These are phyloP conservation scores for Phortica magna DNA, from an alignment of 2,888 invertebrate species.

Conservation along the genomic window DNA sequence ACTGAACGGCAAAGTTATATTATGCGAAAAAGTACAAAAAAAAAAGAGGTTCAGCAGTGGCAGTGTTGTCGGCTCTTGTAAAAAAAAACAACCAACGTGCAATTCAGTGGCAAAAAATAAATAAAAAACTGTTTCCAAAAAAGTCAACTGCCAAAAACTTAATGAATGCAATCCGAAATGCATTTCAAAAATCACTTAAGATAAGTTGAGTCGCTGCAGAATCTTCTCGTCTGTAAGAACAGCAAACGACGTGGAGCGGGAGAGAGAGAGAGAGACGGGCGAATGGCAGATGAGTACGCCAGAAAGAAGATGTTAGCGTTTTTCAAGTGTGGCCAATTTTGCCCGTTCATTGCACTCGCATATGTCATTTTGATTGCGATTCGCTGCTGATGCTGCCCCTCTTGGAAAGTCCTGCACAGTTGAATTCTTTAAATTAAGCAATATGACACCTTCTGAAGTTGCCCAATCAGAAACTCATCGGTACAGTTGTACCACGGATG, in stretches of 20 bases:
- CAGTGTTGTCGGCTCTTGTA: neutral
- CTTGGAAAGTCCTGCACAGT: slow-evolving; percentile 4
- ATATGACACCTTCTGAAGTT: neutral
- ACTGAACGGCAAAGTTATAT: no score
- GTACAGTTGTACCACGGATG: neutral
- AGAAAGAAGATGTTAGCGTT: slow-evolving; percentile 24
- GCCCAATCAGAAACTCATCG: neutral
- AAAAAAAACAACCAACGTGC: neutral
- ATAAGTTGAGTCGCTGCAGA: slow-evolving; percentile 28
- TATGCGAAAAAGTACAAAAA: neutral
- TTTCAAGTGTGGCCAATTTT: slow-evolving; percentile 11
- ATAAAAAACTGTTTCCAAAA: neutral
- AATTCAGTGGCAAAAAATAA: slow-evolving; percentile 19
- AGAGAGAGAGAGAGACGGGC: neutral
- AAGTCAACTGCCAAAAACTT: slow-evolving; percentile 46
- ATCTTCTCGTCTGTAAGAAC: neutral
- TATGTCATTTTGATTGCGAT: slow-evolving; percentile 30
- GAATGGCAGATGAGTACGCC: neutral
- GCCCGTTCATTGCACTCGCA: neutral
- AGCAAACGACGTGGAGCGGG: neutral
- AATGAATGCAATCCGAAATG: slow-evolving; percentile 71
- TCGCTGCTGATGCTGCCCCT: neutral
- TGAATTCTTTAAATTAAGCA: slow-evolving; percentile 10
- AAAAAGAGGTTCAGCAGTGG: no score
- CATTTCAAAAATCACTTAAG: slow-evolving; percentile 68